Evolutionary conservation across 2,113 vertebrate genomes (phyloP).

Genomic region (Lycaon pictus): DNA sequence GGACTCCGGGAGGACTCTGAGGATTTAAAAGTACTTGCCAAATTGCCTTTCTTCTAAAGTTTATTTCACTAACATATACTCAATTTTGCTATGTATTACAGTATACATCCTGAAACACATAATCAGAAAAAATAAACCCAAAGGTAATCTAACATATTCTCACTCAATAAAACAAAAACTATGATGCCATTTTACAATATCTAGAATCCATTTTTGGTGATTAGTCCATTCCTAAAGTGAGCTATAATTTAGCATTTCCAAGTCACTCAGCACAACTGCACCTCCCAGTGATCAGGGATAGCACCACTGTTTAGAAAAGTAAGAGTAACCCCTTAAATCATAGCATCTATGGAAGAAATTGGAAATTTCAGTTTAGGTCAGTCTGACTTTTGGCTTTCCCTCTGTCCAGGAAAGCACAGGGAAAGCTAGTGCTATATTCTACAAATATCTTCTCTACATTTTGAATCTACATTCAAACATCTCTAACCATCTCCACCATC

Average conservation of each 20-base stretch:
- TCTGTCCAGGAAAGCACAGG: background rate
- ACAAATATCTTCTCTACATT: background rate
- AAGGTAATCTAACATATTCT: conserved; percentile 2
- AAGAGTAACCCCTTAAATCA: conserved; percentile 34
- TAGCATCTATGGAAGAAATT: background rate
- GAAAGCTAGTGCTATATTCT: background rate
- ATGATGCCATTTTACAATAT: background rate
- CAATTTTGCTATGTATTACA: background rate
- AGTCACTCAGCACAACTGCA: conserved; percentile 51
- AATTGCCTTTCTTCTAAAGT: background rate
- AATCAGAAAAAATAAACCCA: background rate
- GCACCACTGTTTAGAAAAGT: conserved; percentile 46
- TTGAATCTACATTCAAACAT: background rate
- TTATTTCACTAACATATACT: conserved; percentile 4
- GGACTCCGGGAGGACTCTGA: background rate
- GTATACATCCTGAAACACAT: background rate
- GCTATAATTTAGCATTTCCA: background rate
- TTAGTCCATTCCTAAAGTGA: background rate
- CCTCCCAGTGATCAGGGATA: conserved; percentile 43
- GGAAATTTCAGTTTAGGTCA: background rate
- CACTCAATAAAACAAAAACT: conserved; percentile 29
- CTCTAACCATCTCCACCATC: background rate
- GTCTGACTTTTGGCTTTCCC: conserved; percentile 1
- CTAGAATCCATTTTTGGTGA: background rate
- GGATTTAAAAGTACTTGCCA: background rate